Evolutionary conservation across 2,113 vertebrate species (phyloP).

Genomic region (Bostrychus sinensis): DNA sequence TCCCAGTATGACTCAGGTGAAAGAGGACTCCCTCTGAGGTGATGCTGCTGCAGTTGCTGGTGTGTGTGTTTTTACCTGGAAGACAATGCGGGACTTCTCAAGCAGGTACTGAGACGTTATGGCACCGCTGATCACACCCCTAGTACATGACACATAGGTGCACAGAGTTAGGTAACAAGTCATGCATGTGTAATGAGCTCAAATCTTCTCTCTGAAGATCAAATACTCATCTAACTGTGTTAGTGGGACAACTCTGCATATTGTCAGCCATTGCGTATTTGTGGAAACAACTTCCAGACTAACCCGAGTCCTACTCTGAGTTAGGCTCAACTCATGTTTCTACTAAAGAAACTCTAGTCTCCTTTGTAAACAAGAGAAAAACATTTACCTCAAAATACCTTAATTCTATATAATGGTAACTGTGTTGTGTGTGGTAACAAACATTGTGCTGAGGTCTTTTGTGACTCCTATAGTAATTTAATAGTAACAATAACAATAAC

Average conservation of each 20-base stretch:
- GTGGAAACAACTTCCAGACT: not conserved
- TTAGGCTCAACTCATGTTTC: not conserved
- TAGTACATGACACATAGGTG: constrained; percentile 63
- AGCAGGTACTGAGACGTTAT: constrained; percentile 99
- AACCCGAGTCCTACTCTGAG: not conserved
- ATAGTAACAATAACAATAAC: too few relatives aligned
- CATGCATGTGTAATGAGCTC: constrained; percentile 60
- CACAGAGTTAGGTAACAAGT: constrained; percentile 68
- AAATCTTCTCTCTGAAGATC: constrained; percentile 39
- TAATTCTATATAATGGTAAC: too few relatives aligned
- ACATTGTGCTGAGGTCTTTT: too few relatives aligned
- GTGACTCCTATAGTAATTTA: too few relatives aligned
- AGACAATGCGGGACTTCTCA: constrained; percentile 97
- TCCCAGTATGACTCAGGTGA: constrained; percentile 55
- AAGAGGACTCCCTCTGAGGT: constrained; percentile 60
- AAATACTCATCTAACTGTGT: constrained; percentile 40
- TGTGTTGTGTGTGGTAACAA: too few relatives aligned
- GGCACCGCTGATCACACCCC: constrained; percentile 95
- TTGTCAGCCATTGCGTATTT: not conserved
- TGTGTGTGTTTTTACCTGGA: constrained; percentile 85
- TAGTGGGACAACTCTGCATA: constrained; percentile 26
- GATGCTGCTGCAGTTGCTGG: constrained; percentile 10
- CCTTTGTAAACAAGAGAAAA: not conserved
- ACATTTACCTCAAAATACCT: not conserved
- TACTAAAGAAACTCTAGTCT: not conserved